Base-by-base conservation (phyloP, 1,140 invertebrate species). In the Ectropis grisescens region DNA sequence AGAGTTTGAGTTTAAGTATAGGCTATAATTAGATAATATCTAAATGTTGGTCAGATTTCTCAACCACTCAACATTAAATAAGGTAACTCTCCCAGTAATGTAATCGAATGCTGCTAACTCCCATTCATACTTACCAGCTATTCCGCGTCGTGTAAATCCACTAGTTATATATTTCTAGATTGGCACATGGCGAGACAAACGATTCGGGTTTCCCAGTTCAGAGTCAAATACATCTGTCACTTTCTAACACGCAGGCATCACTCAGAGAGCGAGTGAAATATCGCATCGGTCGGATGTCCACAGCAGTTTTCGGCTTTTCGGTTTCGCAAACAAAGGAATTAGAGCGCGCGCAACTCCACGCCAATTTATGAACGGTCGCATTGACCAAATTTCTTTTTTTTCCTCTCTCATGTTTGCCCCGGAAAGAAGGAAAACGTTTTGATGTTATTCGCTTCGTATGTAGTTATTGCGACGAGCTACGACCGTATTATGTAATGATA, bases 301-400 rank as follows among this genome's bases (percentile, higher is more conserved):
- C 41, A 38, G 36, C 60, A 58, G 55, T 62, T 61, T 61, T 71
- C 67, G 58, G 56, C 62, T 67, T 61, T n/a, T n/a, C n/a, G n/a
- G n/a, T n/a, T n/a, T 60, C 37, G 47, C 60, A 67, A 67, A 71
- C 67, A 71, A 71, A 71, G 61, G 64, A 64, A 68, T 71, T 68
- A 68, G 58, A 58, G 44, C 52, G 42, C 51, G 52, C 52, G 47
- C 53, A 42, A 42, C 41, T 41, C 47, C 16, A 37, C 33, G 52
- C 41, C 29, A 48, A 71, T 68, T 71, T 71, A 71, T 66, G 50
- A 47, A 49, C 41, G 48, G 49, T 44, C 47, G 53, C 50, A 40
- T 40, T 58, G 58, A 62, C 58, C 60, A 64, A 67, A 52, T 57
- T 61, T 66, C 51, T 45, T 54, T 54, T 49, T 54, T 52, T 57